phyloP scores from a whole-genome alignment of 2,888 invertebrate genomes.

The Agriopis aurantiaria region DNA sequence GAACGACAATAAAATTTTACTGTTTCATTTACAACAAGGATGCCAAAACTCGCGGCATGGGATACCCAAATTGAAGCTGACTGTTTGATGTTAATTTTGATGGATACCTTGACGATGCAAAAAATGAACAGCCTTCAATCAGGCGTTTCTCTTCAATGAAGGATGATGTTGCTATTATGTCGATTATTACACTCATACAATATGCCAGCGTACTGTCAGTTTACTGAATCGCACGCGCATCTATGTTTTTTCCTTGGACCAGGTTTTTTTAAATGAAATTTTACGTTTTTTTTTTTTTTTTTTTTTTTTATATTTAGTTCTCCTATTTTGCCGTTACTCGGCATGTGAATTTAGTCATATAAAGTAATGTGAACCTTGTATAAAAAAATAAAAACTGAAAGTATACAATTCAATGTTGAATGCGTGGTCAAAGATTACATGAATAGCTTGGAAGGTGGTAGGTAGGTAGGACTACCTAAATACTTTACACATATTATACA shows the following conservation, averaged over 20 bases:
- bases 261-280: background rate
- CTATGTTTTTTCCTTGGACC: conserved; percentile 1
- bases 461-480: too few relatives aligned
- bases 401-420: too few relatives aligned
- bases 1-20: background rate
- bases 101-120: conserved; percentile 32
- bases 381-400: too few relatives aligned
- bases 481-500: too few relatives aligned
- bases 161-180: conserved; percentile 16
- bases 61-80: conserved; percentile 13
- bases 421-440: too few relatives aligned
- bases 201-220: conserved; percentile 12
- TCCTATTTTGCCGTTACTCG: too few relatives aligned
- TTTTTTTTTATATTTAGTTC: too few relatives aligned
- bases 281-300: too few relatives aligned
- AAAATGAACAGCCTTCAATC: conserved; percentile 5
- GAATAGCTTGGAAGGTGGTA: too few relatives aligned
- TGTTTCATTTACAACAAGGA: background rate
- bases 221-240: background rate
- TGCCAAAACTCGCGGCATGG: background rate
- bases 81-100: conserved; percentile 36
- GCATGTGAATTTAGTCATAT: too few relatives aligned
- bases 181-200: background rate
- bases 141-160: background rate
- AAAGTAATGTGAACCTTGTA: too few relatives aligned